Conservation (phyloP, 2,888 invertebrate species). For the Eledona agricola region DNA sequence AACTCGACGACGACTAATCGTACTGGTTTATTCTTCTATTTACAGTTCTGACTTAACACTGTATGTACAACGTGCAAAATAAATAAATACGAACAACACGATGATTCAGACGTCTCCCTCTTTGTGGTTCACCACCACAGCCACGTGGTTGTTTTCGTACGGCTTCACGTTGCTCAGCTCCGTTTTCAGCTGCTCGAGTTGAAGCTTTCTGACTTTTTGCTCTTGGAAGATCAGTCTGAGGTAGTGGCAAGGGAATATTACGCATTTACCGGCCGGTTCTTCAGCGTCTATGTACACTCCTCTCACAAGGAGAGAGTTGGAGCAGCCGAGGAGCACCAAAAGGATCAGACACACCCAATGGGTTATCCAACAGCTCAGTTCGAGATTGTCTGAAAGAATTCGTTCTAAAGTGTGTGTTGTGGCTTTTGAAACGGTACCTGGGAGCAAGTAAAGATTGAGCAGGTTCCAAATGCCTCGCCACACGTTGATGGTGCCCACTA, state of each 20-base stretch:
- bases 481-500: slow-evolving; percentile 84
- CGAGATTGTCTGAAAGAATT: slow-evolving; percentile 69
- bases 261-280: slow-evolving; percentile 82
- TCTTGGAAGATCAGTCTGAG: slow-evolving; percentile 79
- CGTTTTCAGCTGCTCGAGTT: slow-evolving; percentile 36
- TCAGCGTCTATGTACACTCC: slow-evolving; percentile 91
- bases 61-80: slow-evolving; percentile 25
- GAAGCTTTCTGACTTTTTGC: slow-evolving; percentile 68
- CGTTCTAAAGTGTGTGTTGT: no score
- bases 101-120: slow-evolving; percentile 25
- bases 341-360: slow-evolving; percentile 78
- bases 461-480: slow-evolving; percentile 90
- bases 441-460: slow-evolving; percentile 80
- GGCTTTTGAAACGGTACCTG: slow-evolving; percentile 73
- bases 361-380: slow-evolving; percentile 83
- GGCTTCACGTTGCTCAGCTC: slow-evolving; percentile 22
- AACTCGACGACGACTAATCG: no score
- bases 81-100: no score
- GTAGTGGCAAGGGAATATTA: slow-evolving; percentile 85
- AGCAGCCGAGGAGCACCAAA: slow-evolving; percentile 82
- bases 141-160: slow-evolving; percentile 49
- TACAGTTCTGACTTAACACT: no score
- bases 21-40: no score
- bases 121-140: slow-evolving; percentile 38
- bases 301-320: slow-evolving; percentile 85